Conservation (phyloP, 2,797 vertebrate species). For the Chloroceryle amazona region DNA sequence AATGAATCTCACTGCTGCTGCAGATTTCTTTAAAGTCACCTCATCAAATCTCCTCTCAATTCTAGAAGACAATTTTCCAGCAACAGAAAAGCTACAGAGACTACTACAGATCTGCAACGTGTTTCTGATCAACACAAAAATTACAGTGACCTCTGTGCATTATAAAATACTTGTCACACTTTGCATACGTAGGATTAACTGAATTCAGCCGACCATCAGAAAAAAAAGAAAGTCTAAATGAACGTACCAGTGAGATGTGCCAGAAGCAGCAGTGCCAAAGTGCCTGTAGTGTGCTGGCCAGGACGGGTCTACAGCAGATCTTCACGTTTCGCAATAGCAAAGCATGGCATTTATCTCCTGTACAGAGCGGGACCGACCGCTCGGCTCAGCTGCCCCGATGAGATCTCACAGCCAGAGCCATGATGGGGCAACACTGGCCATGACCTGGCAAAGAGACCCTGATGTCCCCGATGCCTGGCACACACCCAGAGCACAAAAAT, state of each 20-base stretch:
- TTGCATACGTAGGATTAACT: neutral
- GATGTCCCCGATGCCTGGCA: neutral
- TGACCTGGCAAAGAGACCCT: neutral
- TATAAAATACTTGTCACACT: neutral
- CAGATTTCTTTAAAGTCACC: neutral
- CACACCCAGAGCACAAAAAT: no score
- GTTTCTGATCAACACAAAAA: neutral
- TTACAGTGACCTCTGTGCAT: neutral
- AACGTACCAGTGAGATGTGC: neutral
- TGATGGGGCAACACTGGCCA: accelerated
- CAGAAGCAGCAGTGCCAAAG: neutral
- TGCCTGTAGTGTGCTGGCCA: neutral
- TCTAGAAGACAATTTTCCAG: neutral
- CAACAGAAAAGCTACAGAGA: neutral
- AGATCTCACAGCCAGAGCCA: neutral
- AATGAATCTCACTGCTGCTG: neutral
- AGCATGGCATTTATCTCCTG: neutral
- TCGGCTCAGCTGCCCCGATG: neutral
- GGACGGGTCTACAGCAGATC: neutral
- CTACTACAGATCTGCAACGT: neutral
- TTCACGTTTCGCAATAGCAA: accelerated
- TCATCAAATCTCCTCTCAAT: neutral
- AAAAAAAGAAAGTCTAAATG: neutral
- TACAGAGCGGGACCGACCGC: neutral
- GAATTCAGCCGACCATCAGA: neutral